Conservation (phyloP, 1,140 invertebrate genomes). For the Megathymus violae region DNA sequence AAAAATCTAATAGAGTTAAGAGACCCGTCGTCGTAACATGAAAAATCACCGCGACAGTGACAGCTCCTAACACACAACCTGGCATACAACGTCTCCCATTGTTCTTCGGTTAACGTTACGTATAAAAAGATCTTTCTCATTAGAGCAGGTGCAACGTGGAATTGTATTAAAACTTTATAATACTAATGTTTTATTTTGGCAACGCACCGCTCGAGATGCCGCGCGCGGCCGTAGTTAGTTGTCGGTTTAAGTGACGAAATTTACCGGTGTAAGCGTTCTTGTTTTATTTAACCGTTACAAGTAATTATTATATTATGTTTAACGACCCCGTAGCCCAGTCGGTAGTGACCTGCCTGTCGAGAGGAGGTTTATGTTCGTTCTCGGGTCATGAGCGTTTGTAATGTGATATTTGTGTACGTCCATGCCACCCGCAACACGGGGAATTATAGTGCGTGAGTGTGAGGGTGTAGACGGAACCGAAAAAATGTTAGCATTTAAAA, state of each 20-base stretch:
- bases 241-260: conserved; percentile 40
- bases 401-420: too few relatives aligned
- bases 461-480: too few relatives aligned
- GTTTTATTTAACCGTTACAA: too few relatives aligned
- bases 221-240: conserved; percentile 31
- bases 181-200: conserved; percentile 80
- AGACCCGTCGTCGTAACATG: conserved; percentile 3
- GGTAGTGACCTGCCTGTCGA: too few relatives aligned
- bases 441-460: too few relatives aligned
- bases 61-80: neutral
- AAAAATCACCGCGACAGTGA: conserved; percentile 11
- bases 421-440: too few relatives aligned
- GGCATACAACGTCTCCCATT: conserved; percentile 2
- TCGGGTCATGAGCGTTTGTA: too few relatives aligned
- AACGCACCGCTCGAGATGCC: conserved; percentile 59
- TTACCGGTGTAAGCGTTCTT: too few relatives aligned
- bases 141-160: conserved; percentile 58
- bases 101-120: conserved; percentile 5
- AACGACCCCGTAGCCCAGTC: too few relatives aligned
- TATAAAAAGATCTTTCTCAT: conserved; percentile 31
- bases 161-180: conserved; percentile 65
- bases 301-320: too few relatives aligned
- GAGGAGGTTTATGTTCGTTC: too few relatives aligned
- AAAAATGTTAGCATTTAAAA: too few relatives aligned
- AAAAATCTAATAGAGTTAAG: neutral